Percentiles rank a stretch among this genome's conserved stretches.
These are phyloP conservation scores for Heliconius ethilla DNA, from an alignment of 2,888 invertebrate genomes.

Conservation along the genomic window DNA sequence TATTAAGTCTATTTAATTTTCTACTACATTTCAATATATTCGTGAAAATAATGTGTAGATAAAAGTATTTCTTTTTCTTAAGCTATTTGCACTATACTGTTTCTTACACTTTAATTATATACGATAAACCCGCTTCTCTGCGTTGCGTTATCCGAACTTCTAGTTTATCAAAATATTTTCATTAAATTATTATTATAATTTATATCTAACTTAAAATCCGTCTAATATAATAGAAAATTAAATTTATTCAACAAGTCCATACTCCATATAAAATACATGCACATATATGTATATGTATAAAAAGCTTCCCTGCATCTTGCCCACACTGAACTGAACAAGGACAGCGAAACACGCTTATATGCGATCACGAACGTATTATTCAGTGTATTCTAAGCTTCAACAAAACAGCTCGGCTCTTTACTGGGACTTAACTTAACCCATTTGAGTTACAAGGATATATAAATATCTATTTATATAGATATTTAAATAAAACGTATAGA, in stretches of 20 bases:
- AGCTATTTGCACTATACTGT: no score
- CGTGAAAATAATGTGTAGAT: no score
- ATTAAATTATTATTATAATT: neutral
- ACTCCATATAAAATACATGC: neutral
- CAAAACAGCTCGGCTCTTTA: neutral
- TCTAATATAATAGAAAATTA: neutral
- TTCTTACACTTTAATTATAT: no score
- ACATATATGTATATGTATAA: neutral
- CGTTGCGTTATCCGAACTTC: no score
- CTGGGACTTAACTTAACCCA: neutral
- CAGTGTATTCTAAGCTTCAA: neutral
- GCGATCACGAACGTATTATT: neutral
- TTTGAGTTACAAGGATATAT: neutral
- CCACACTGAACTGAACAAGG: neutral
- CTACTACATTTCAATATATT: no score
- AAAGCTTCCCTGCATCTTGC: neutral
- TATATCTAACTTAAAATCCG: neutral
- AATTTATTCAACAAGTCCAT: neutral
- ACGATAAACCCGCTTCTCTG: no score
- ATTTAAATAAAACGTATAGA: neutral
- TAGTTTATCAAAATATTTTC: no score
- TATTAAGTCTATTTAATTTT: no score
- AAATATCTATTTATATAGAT: neutral
- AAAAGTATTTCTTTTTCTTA: no score
- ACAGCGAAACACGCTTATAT: conserved; percentile 11